Base-by-base conservation (phyloP, 2,113 vertebrate species). In the Gymnocephalus cernua region DNA sequence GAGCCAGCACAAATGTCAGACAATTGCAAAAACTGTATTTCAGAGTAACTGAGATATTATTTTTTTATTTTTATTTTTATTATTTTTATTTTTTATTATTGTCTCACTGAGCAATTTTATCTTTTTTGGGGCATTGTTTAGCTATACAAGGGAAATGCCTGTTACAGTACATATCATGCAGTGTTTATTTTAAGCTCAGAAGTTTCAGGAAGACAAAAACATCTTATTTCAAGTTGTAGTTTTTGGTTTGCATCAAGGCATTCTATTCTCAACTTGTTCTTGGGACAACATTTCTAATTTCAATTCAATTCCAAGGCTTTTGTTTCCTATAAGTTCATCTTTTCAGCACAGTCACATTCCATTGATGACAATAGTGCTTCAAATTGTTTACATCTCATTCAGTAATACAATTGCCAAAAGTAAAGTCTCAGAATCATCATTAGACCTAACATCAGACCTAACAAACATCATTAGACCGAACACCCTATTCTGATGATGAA, bases 1-100 rank as follows among this genome's bases (percentile, higher is more conserved):
- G 21, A 82, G 13, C 25, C 29, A 23, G 44, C 48, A 66, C 45
- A 68, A 57, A 78, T 78, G 66, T 75, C 80, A 78, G 79, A 73
- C 41, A 59, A 48, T 23, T 45, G 23, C 7, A n/a, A 51, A 48
- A 75, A 27, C 6, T 2, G 0, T 2, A 58, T 15, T 16, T 16
- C 7, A 12, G 19, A 50, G 29, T 21, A 12, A 29, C 13, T 53
- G 32, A 75, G 14, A 68, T 41, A n/a, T n/a, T n/a, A n/a, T n/a
- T n/a, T n/a, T n/a, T n/a, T n/a, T n/a, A n/a, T n/a, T n/a, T n/a
- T n/a, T n/a, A n/a, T n/a, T n/a, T n/a, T n/a, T n/a, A n/a, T n/a
- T n/a, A n/a, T n/a, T n/a, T n/a, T n/a, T n/a, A n/a, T n/a, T n/a
- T n/a, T n/a, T n/a, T n/a, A n/a, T n/a, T n/a, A n/a, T n/a, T n/a